Percentiles rank a stretch among this genome's conserved stretches.
These are phyloP conservation scores for Manis crassicaudata DNA, from an alignment of 2,797 vertebrate species.

Conservation along the genomic window DNA sequence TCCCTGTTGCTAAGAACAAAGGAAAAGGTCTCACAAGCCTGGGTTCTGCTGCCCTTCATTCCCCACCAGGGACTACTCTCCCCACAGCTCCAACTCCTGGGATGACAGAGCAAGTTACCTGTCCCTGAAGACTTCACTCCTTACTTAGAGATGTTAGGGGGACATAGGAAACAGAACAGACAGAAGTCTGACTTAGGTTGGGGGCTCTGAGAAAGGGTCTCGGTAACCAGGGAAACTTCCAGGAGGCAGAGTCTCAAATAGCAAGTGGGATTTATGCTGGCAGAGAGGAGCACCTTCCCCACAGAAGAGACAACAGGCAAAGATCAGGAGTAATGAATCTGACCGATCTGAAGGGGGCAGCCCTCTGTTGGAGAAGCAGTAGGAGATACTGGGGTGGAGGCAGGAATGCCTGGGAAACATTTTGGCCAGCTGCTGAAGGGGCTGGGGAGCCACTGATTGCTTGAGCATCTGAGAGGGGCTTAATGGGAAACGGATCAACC, in stretches of 20 bases:
- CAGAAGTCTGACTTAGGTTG: background rate
- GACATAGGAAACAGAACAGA: fast-evolving
- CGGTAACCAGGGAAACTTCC: background rate
- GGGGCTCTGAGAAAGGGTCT: background rate
- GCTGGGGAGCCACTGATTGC: background rate
- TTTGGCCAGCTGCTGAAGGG: background rate
- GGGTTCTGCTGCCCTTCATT: background rate
- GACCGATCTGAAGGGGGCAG: background rate
- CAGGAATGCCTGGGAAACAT: background rate
- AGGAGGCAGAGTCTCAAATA: background rate
- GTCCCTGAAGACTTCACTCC: background rate
- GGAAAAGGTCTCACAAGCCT: background rate
- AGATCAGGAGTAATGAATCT: background rate
- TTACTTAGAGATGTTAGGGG: background rate
- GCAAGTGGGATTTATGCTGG: background rate
- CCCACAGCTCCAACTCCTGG: background rate
- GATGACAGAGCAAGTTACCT: background rate
- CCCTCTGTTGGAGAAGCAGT: background rate
- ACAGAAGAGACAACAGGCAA: background rate
- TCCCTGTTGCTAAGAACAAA: background rate
- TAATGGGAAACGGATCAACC: background rate
- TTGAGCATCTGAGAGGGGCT: background rate
- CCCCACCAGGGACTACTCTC: background rate
- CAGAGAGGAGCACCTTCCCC: background rate
- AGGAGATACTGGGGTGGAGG: too few species aligned